Evolutionary conservation across 2,888 invertebrate species (phyloP).

Genomic region (Euplexia lucipara): DNA sequence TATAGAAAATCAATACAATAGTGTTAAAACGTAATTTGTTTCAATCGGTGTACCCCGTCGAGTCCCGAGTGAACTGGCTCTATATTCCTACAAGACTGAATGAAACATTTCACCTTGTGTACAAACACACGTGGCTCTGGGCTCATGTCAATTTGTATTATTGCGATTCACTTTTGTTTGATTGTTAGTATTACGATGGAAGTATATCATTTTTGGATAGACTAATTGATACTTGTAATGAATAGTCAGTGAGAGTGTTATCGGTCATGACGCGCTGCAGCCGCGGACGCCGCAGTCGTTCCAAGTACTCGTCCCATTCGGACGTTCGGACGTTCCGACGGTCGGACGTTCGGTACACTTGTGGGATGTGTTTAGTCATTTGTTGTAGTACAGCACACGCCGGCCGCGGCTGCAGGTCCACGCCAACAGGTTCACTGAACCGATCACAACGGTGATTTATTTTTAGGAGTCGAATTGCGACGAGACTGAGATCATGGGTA

Average conservation of each 20-base stretch:
- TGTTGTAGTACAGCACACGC: constrained; percentile 42
- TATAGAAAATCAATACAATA: constrained; percentile 84
- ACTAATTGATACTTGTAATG: constrained; percentile 57
- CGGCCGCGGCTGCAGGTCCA: constrained; percentile 53
- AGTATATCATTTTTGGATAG: constrained; percentile 71
- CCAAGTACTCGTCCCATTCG: constrained; percentile 57
- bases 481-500: constrained; percentile 79
- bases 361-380: constrained; percentile 47
- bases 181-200: constrained; percentile 66
- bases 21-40: constrained; percentile 81
- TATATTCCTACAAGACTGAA: constrained; percentile 87
- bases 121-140: constrained; percentile 76
- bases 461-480: constrained; percentile 74
- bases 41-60: constrained; percentile 80
- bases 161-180: constrained; percentile 69
- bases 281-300: constrained; percentile 51
- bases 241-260: constrained; percentile 50
- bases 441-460: constrained; percentile 64
- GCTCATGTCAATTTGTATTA: constrained; percentile 85
- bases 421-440: constrained; percentile 21
- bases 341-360: constrained; percentile 39
- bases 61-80: constrained; percentile 81
- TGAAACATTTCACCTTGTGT: constrained; percentile 85
- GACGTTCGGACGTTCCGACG: too few relatives aligned
- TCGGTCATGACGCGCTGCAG: constrained; percentile 41